Base-by-base conservation (phyloP, 1,140 invertebrate species). In the Diprion similis region DNA sequence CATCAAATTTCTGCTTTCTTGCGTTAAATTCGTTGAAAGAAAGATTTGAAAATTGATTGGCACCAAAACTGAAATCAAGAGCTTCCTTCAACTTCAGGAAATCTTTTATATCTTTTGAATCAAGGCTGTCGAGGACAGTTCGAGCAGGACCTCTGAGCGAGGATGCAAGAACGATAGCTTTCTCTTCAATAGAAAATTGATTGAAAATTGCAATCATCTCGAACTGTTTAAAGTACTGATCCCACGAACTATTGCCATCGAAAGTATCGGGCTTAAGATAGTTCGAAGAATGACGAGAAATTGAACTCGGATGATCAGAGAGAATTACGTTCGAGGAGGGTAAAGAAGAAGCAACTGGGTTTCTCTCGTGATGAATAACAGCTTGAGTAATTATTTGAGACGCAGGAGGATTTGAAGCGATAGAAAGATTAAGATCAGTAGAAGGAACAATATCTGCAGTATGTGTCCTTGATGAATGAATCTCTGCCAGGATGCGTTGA, bases 41-140 rank as follows among this genome's bases (percentile, higher is more conserved):
- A 0, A 71, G n/a, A 46, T 71, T 51, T 59, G 47, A 46, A 47
- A 59, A 71, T 59, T 59, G 70, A n/a, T 24, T 47, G 1, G 47
- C 46, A 11, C 70, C 70, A 17, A 71, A 71, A 71, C 70, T 71
- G 17, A 71, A 71, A 10, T 71, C 70, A 17, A 71, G 70, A 59
- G 70, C 70, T 59, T 59, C 45, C 24, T 70, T 70, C 7, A 70
- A 45, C 46, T 70, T 70, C 9, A 45, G 24, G 46, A 70, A 47
- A 71, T 71, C n/a, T 71, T 59, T 51, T 1, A 59, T 18, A 51
- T 59, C 70, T 8, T 71, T 11, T n/a, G 47, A 59, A 19, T 47
- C 48, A 10, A 71, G 70, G 46, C 70, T 71, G 46, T 67, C 66
- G 1, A 71, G 24, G 8, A 71, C 48, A 10, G 51, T n/a, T 71